phyloP scores from a whole-genome alignment of 2,888 invertebrate genomes.

The Drosophila setosimentum region DNA sequence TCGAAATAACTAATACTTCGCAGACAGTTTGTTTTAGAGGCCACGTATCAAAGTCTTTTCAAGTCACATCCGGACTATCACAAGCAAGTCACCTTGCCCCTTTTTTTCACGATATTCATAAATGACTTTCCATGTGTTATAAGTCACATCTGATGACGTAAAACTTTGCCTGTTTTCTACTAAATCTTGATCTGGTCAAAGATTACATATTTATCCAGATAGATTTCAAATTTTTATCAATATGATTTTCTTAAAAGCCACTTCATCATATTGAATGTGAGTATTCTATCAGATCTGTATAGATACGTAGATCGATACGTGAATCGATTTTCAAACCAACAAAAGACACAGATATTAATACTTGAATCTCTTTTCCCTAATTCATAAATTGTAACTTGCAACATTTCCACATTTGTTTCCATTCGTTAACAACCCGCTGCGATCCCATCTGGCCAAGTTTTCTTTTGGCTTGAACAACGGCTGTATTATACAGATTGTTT shows the following conservation, averaged over 20 bases:
- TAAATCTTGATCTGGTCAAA: background rate
- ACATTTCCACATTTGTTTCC: background rate
- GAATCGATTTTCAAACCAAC: background rate
- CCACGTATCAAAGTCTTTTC: background rate
- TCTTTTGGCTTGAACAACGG: slow-evolving; percentile 19
- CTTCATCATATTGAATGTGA: too few relatives aligned
- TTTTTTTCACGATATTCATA: too few relatives aligned
- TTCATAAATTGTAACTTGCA: background rate
- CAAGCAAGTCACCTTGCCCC: too few relatives aligned
- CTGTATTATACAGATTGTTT: slow-evolving; percentile 26
- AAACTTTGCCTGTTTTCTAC: background rate
- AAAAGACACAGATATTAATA: background rate
- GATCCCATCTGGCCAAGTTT: slow-evolving; percentile 18
- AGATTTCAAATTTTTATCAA: background rate
- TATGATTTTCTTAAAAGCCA: too few relatives aligned
- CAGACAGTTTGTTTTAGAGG: too few relatives aligned
- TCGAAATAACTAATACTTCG: background rate
- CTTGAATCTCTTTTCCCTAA: background rate
- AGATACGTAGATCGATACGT: background rate
- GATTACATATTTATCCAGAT: background rate
- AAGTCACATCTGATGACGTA: background rate
- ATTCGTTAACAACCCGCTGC: background rate
- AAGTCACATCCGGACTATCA: too few relatives aligned
- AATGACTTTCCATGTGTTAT: too few relatives aligned
- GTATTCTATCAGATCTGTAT: background rate